These are phyloP conservation scores for Idaea biselata DNA, from an alignment of 2,888 invertebrate species.

Conservation along the genomic window DNA sequence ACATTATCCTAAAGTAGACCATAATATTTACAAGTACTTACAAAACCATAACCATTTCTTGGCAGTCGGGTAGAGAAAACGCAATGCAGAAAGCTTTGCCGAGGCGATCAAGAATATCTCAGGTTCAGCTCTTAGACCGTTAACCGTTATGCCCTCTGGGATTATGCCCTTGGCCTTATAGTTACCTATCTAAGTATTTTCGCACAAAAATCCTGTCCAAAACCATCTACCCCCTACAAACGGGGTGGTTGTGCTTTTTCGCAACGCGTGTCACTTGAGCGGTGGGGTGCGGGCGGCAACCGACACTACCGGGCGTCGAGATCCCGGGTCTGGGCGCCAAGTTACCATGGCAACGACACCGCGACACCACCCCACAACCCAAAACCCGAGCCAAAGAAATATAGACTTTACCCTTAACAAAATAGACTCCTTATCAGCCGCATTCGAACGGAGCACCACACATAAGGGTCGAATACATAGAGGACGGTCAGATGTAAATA, in stretches of 20 bases:
- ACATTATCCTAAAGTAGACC: too few species aligned
- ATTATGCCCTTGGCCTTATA: too few species aligned
- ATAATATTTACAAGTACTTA: too few species aligned
- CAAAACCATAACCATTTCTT: too few species aligned
- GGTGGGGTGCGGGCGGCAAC: constrained; percentile 73
- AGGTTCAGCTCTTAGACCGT: too few species aligned
- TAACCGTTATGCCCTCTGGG: too few species aligned
- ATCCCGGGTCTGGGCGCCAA: constrained; percentile 82
- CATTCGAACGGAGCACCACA: constrained; percentile 31
- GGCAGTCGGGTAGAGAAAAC: too few species aligned
- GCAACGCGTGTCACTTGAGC: constrained; percentile 78
- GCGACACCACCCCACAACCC: constrained; percentile 60
- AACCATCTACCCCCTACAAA: constrained; percentile 38
- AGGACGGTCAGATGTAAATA: constrained; percentile 81
- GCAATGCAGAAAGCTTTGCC: too few species aligned
- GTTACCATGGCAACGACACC: constrained; percentile 82
- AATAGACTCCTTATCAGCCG: constrained; percentile 43
- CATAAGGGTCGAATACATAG: constrained; percentile 75
- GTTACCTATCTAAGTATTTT: too few species aligned
- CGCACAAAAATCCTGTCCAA: background rate
- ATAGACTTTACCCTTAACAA: constrained; percentile 51
- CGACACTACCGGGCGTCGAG: constrained; percentile 82
- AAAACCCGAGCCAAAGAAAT: constrained; percentile 39
- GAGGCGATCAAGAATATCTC: too few species aligned
- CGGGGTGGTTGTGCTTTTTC: constrained; percentile 79